Evolutionary conservation across 2,797 vertebrate genomes (phyloP), one percentile per base, ranked within the genome.

Genomic region (Pangasius djambal): DNA sequence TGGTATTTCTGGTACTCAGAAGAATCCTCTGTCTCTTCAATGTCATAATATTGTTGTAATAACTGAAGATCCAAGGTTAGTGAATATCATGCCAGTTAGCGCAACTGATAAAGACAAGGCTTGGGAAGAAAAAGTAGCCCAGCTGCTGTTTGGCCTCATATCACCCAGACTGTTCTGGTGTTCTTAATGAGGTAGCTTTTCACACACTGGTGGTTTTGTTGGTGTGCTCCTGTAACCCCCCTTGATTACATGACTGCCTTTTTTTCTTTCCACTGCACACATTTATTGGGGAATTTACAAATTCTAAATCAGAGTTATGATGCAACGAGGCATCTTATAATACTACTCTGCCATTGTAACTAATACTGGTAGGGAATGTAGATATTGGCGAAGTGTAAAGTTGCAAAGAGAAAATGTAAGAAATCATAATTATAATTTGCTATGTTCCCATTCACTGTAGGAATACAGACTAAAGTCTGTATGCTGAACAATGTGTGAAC

Each of bases 21-120:
- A 94, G 93, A 94, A 90, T 90, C 90, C 93, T 94, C 93, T 93
- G 87, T 90, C 94, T 94, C 93, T 92, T 86, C 93, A 91, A 83
- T 93, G 93, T 94, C 94, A 96, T 95, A 96, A 96, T 96, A 96
- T 95, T 95, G 93, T 94, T 95, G 94, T 94, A 95, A 96, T 96
- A 96, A 97, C 94, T 95, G 93, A 92, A 95, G 94, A 94, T 44
- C 13, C 82, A 83, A 48, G 37, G 40, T 48, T 22, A 65, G 82
- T n/a, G 59, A 44, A 28, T 83, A 63, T 83, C 15, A 83, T n/a
- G 61, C 59, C 25, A 28, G 13, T 48, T 95, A 95, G 93, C 94
- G 95, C 94, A 96, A 96, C 95, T 96, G 96, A 96, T 96, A 95
- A 89, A 93, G 95, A 96, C 95, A 95, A 93, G 89, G 88, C 81